Percentiles rank a stretch among this genome's conserved stretches.
Evolutionary conservation across 2,888 invertebrate species (phyloP).

Genomic region (Cetonia aurata): DNA sequence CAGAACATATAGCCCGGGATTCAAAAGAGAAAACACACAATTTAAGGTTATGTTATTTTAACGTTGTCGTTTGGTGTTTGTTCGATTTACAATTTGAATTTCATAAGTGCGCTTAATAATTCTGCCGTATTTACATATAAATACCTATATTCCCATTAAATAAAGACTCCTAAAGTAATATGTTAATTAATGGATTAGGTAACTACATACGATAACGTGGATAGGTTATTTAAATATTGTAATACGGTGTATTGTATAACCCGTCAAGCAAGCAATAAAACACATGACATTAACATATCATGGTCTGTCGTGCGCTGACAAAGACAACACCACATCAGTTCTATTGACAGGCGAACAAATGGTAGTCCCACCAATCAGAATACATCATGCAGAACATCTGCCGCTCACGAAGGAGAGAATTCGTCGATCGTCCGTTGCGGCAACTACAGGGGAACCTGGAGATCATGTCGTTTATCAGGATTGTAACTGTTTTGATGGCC

Average conservation of each 20-base stretch:
- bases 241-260: constrained; percentile 2
- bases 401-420: constrained; percentile 42
- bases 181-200: no score
- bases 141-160: no score
- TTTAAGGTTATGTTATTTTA: no score
- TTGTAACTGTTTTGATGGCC: constrained; percentile 21
- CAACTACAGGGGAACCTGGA: neutral
- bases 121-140: no score
- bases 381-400: constrained; percentile 57
- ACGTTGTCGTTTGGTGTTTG: no score
- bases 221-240: no score
- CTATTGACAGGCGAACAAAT: constrained; percentile 63
- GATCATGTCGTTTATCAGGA: constrained; percentile 32
- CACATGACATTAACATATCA: constrained; percentile 39
- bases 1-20: no score
- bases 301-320: constrained; percentile 29
- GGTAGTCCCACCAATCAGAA: constrained; percentile 62
- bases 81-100: no score
- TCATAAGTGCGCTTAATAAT: no score
- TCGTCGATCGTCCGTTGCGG: constrained; percentile 17
- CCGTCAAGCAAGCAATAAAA: constrained; percentile 32
- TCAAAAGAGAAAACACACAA: no score
- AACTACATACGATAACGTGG: no score
- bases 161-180: no score
- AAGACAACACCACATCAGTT: constrained; percentile 52